Conservation (phyloP, 2,113 vertebrate genomes). For the Montifringilla adamsi region DNA sequence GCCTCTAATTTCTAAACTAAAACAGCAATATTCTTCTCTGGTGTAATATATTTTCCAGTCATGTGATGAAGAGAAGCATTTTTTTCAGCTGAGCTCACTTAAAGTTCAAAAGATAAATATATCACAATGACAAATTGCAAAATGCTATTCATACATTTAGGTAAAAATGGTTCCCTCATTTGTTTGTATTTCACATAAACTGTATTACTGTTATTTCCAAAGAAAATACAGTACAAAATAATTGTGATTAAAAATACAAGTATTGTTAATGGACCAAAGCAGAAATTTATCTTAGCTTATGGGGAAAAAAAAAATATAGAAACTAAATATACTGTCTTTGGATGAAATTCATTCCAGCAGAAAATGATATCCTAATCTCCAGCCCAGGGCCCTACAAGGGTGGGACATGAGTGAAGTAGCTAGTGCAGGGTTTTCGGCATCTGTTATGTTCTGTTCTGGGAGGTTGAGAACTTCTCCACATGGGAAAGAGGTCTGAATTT, state of each 20-base stretch:
- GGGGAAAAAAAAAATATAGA: not conserved
- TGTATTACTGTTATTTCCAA: slow-evolving; percentile 62
- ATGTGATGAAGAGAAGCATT: slow-evolving; percentile 59
- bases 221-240: slow-evolving; percentile 69
- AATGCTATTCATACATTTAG: slow-evolving; percentile 62
- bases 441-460: not conserved
- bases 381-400: not conserved
- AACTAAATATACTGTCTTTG: not conserved
- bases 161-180: slow-evolving; percentile 62
- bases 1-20: slow-evolving; percentile 33
- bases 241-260: slow-evolving; percentile 65
- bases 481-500: not conserved
- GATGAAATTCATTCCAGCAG: not conserved
- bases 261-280: slow-evolving; percentile 58
- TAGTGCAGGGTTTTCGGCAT: not conserved
- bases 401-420: not conserved
- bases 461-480: not conserved
- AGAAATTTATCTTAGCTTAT: slow-evolving; percentile 62
- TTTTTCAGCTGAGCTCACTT: slow-evolving; percentile 63
- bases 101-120: slow-evolving; percentile 72
- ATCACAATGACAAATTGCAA: slow-evolving; percentile 69
- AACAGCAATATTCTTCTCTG: slow-evolving; percentile 50
- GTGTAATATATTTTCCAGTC: slow-evolving; percentile 66
- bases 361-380: not conserved
- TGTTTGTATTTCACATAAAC: slow-evolving; percentile 69